Evolutionary conservation across 1,140 invertebrate species (phyloP), one percentile per base, ranked within the genome.

Genomic region (Elymnias hypermnestra): DNA sequence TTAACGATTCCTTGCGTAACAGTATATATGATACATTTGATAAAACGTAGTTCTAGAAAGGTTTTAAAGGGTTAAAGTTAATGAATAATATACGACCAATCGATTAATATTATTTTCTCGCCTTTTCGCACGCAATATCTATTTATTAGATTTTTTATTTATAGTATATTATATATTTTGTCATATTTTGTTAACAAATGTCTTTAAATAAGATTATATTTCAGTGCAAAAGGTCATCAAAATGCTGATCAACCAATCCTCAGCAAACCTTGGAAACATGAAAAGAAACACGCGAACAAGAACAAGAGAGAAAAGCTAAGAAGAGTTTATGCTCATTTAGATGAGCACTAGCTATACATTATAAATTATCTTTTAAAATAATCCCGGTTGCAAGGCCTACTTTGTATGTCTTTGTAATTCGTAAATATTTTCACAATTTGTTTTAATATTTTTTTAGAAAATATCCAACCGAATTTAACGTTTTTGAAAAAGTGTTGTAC

Each of bases 241-340:
- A 49, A 60, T 46, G 56, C 49, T 0, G 72, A 54, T 3, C 63
- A 50, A 9, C 54, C 51, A 10, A 14, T 75, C 15, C 22, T 48
- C 1, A 68, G 78, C 12, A 97, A 97, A 82, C 94, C 94, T 3
- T 96, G 94, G 94, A 95, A 95, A 64, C 90, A 90, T 62, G 86
- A 90, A 2, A 92, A 93, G 61, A 93, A 89, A 76, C 93, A 95
- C 69, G 87, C 89, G 10, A 95, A 95, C 67, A 92, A 93, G 62
- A 94, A 95, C 37, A 96, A 95, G 67, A 91, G 91, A 54, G 94
- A 97, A 70, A 98, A 98, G 78, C 69, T 94, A n/a, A 88, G 95
- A 63, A 88, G 92, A 71, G 86, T 94, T 12, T 95, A 94, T 78
- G 87, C 89, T 21, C 90, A 96, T 85, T 88, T 96, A 33, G 94